Base-by-base conservation (phyloP, 2,797 vertebrate species). In the Dallia pectoralis region DNA sequence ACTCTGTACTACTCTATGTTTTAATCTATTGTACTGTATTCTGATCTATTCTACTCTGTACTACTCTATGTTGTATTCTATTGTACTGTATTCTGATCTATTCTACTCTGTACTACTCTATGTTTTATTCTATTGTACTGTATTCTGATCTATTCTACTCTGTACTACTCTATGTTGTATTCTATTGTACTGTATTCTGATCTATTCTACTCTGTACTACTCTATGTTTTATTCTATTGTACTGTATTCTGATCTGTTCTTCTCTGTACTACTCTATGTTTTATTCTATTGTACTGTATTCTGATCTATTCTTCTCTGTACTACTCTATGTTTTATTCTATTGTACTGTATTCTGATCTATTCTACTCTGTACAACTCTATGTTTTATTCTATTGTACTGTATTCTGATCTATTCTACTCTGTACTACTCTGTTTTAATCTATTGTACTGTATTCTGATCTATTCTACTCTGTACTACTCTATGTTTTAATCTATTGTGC, bases 21-120 rank as follows among this genome's bases (percentile, higher is more conserved):
- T 22, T 25, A 12, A 11, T 25, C 53, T 12, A 9, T 22, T 59
- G 53, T 59, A 14, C 40, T 40, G 1, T 7, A 4, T 40, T 40
- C 40, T 40, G 11, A 5, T 1, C 40, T 7, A 7, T 9, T 40
- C 40, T 40, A 40, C 40, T 40, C 5, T 40, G 1, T 40, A 7
- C 40, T 40, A 9, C 8, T 40, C 33, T 36, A 36, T 36, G 33
- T 6, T 36, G 7, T 4, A 40, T 40, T 7, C 40, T 40, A 9
- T 40, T 72, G 36, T 71, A 36, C 22, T 7, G 12, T 67, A n/a
- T 72, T 27, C 73, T 40, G n/a, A 33, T 61, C 33, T 70, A 25
- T 25, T 30, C 44, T 68, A 4, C 14, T 2, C 4, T 49, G 12
- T 25, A 18, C 63, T 65, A 7, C 3, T 66, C 19, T 40, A 16